phyloP scores from a whole-genome alignment of 2,113 vertebrate genomes.

The Myotis brandtii region DNA sequence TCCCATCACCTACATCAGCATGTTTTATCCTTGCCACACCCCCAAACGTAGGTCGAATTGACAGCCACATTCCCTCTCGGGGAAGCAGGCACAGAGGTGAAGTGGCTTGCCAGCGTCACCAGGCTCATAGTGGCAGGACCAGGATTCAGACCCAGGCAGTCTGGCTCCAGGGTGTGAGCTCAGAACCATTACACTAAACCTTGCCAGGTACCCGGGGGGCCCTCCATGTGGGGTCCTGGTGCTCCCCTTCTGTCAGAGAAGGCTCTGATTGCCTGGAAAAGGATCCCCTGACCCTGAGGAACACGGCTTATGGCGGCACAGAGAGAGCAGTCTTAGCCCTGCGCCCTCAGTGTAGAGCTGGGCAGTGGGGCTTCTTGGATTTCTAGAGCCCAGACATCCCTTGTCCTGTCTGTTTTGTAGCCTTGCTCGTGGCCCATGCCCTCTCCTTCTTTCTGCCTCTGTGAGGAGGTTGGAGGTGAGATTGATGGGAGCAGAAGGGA shows the following conservation, averaged over 20 bases:
- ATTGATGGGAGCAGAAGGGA: background rate
- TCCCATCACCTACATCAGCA: accelerated
- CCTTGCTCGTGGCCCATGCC: background rate
- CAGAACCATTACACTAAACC: accelerated
- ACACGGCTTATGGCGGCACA: accelerated
- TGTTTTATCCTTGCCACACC: background rate
- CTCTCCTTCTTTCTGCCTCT: background rate
- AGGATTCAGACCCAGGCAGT: background rate
- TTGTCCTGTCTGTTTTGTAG: background rate
- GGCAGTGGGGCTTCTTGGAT: background rate
- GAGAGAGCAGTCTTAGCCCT: background rate
- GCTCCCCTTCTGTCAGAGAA: background rate
- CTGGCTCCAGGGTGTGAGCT: background rate
- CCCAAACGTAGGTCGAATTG: background rate
- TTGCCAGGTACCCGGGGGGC: background rate
- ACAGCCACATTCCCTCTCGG: background rate
- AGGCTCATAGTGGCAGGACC: background rate
- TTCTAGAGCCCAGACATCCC: background rate
- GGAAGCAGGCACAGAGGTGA: background rate
- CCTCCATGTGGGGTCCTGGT: background rate
- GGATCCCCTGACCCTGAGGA: background rate
- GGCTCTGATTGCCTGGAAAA: background rate
- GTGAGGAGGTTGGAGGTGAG: background rate
- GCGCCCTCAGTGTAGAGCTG: accelerated
- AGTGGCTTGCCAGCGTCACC: background rate